phyloP scores from a whole-genome alignment of 2,113 vertebrate genomes.

The Cinclus mexicanus region DNA sequence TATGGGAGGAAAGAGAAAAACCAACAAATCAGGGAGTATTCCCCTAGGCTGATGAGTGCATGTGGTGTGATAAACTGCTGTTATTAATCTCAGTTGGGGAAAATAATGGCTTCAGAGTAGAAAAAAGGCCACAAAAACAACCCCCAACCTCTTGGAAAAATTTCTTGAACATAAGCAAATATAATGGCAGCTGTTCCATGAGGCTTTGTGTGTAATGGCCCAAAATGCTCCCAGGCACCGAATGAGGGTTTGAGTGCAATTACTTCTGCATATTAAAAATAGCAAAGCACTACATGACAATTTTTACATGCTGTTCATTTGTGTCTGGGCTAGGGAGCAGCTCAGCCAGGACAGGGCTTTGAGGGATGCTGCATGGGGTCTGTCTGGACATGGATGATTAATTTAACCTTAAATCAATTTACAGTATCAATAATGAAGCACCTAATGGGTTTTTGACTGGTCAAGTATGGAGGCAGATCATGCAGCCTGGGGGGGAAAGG shows the following conservation, averaged over 20 bases:
- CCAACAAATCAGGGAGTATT: neutral
- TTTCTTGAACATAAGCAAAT: neutral
- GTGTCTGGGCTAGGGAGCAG: neutral
- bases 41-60: neutral
- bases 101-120: neutral
- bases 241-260: neutral
- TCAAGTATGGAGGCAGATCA: conserved; percentile 27
- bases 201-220: neutral
- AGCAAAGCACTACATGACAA: neutral
- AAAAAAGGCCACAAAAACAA: neutral
- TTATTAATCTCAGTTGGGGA: conserved; percentile 6
- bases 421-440: conserved; percentile 72
- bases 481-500: neutral
- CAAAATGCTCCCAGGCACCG: neutral
- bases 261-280: accelerated
- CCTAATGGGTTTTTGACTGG: conserved; percentile 60
- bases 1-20: conserved; percentile 27
- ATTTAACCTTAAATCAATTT: conserved; percentile 68
- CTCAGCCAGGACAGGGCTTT: neutral
- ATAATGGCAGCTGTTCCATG: neutral
- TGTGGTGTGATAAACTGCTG: conserved; percentile 14
- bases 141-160: neutral
- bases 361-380: neutral
- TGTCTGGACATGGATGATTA: conserved; percentile 47
- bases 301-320: accelerated